Conservation (phyloP, 2,113 vertebrate genomes). For the Dasyurus viverrinus region DNA sequence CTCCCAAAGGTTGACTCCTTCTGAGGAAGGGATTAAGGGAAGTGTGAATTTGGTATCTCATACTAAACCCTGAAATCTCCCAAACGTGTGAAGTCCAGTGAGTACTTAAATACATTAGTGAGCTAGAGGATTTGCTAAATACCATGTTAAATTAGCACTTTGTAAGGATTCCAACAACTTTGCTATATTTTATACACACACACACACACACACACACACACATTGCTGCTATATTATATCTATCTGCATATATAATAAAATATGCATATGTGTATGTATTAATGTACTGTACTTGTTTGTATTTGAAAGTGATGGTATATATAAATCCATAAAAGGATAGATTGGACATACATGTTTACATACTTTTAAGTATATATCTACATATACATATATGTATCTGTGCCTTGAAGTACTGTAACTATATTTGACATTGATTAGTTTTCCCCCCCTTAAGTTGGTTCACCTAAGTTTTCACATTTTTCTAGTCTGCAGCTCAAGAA, state of each 20-base stretch:
- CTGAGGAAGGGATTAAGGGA: no score
- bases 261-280: not conserved
- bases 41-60: no score
- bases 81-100: no score
- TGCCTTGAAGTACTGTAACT: not conserved
- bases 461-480: not conserved
- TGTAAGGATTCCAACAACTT: no score
- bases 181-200: not conserved
- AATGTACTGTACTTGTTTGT: not conserved
- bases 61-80: no score
- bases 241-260: not conserved
- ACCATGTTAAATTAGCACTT: no score
- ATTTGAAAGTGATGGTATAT: no score
- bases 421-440: not conserved
- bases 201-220: not conserved
- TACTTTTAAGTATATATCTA: not conserved
- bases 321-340: not conserved
- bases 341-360: not conserved
- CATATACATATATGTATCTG: not conserved
- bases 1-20: no score
- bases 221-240: not conserved
- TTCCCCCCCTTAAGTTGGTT: not conserved
- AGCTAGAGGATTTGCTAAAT: no score
- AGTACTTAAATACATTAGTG: no score
- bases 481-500: not conserved